These are phyloP conservation scores for Bombus polaris DNA, from an alignment of 1,140 invertebrate genomes.

Conservation along the genomic window DNA sequence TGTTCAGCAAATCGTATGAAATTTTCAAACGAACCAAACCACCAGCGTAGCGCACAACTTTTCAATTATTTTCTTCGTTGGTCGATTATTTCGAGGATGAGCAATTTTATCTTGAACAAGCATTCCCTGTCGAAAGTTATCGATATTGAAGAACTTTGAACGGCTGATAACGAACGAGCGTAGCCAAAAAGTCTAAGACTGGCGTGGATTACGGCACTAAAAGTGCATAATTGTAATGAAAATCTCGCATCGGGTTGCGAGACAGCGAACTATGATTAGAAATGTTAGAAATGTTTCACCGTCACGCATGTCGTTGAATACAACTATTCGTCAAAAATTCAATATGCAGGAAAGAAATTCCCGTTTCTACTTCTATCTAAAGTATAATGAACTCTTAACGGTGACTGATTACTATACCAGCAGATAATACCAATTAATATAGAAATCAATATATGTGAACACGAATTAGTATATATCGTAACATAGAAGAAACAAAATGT, in stretches of 20 bases:
- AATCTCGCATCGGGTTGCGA: no score
- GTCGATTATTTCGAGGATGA: neutral
- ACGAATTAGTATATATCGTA: neutral
- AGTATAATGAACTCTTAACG: neutral
- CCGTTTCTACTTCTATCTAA: no score
- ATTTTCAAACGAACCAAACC: neutral
- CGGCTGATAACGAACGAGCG: conserved; percentile 13
- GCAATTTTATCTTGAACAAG: neutral
- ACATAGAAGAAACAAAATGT: no score
- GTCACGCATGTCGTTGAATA: neutral
- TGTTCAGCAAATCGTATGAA: neutral
- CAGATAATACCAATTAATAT: no score
- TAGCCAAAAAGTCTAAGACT: neutral
- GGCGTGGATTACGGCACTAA: neutral
- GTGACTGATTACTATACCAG: neutral
- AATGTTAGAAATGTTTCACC: neutral
- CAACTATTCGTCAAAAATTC: no score
- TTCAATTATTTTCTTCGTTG: neutral
- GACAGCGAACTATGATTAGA: no score
- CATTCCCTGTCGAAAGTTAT: neutral
- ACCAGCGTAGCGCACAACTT: neutral
- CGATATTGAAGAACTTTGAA: neutral
- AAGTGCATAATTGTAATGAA: conserved; percentile 1
- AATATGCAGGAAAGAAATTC: neutral
- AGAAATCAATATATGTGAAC: no score